phyloP scores from a whole-genome alignment of 2,888 invertebrate species.

The Xylophagus ater region DNA sequence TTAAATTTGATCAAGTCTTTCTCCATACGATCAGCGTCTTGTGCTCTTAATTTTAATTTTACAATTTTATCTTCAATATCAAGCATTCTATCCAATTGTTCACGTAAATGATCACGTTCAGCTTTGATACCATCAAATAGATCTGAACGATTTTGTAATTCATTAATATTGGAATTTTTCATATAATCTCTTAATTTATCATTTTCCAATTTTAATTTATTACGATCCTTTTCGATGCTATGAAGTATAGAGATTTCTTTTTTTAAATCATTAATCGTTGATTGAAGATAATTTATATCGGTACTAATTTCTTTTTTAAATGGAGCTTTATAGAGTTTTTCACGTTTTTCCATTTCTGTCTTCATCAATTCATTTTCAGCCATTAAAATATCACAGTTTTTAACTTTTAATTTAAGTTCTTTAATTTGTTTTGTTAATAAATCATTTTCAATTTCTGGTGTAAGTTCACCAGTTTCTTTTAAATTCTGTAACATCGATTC shows the following conservation, averaged over 20 bases:
- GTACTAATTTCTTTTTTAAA: constrained; percentile 5
- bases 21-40: constrained; percentile 12
- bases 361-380: constrained; percentile 24
- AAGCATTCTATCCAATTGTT: constrained; percentile 11
- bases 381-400: constrained; percentile 22
- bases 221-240: constrained; percentile 5
- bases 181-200: constrained; percentile 3
- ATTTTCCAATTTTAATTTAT: constrained; percentile 3
- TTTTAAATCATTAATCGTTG: constrained; percentile 7
- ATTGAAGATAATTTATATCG: constrained; percentile 9
- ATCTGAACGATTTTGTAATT: neutral
- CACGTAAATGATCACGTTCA: constrained; percentile 11
- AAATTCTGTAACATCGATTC: constrained; percentile 7
- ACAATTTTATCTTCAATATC: constrained; percentile 13
- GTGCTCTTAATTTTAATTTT: constrained; percentile 11
- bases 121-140: neutral
- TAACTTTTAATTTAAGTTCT: neutral
- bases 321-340: neutral
- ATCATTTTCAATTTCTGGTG: constrained; percentile 1
- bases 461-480: constrained; percentile 6
- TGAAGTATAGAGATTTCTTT: constrained; percentile 8
- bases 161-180: neutral
- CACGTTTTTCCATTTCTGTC: neutral
- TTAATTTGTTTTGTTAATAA: constrained; percentile 6
- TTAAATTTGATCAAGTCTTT: constrained; percentile 5